Percentiles rank a stretch among this genome's conserved stretches.
phyloP scores from a whole-genome alignment of 2,888 invertebrate genomes.

The Desoria tigrina region DNA sequence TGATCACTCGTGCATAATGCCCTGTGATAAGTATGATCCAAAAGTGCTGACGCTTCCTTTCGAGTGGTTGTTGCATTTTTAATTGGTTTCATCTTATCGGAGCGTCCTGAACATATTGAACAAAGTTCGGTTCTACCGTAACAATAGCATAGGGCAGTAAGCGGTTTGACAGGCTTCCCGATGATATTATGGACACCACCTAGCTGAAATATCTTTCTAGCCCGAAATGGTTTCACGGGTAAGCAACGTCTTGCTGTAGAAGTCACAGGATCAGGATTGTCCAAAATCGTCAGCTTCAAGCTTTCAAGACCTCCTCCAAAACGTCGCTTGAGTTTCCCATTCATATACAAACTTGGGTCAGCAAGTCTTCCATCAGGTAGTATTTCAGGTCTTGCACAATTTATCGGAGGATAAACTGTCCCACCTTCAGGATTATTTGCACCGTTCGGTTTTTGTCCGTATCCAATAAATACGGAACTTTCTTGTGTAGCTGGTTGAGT shows the following conservation, averaged over 20 bases:
- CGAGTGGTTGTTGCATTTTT: constrained; percentile 33
- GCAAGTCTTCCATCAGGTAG: too few species aligned
- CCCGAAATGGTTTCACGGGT: constrained; percentile 40
- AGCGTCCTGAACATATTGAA: constrained; percentile 41
- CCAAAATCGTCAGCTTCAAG: constrained; percentile 7
- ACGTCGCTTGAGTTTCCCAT: background rate
- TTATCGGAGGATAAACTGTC: too few species aligned
- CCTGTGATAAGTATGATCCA: constrained; percentile 46
- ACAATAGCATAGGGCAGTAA: constrained; percentile 40
- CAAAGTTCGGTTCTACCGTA: constrained; percentile 47
- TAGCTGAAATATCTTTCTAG: constrained; percentile 46
- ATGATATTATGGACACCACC: constrained; percentile 47
- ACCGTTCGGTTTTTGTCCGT: too few species aligned
- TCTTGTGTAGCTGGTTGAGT: too few species aligned
- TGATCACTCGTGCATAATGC: constrained; percentile 22
- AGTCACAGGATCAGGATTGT: constrained; percentile 24
- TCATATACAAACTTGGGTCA: background rate
- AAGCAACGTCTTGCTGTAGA: constrained; percentile 40
- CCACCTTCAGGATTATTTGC: too few species aligned
- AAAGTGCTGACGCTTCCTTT: constrained; percentile 32
- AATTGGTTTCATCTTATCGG: constrained; percentile 35
- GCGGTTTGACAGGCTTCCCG: constrained; percentile 25
- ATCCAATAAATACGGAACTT: too few species aligned
- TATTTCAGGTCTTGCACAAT: too few species aligned
- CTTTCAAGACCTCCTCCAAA: constrained; percentile 5